Evolutionary conservation across 2,888 invertebrate genomes (phyloP).

Genomic region (Euplexia lucipara): DNA sequence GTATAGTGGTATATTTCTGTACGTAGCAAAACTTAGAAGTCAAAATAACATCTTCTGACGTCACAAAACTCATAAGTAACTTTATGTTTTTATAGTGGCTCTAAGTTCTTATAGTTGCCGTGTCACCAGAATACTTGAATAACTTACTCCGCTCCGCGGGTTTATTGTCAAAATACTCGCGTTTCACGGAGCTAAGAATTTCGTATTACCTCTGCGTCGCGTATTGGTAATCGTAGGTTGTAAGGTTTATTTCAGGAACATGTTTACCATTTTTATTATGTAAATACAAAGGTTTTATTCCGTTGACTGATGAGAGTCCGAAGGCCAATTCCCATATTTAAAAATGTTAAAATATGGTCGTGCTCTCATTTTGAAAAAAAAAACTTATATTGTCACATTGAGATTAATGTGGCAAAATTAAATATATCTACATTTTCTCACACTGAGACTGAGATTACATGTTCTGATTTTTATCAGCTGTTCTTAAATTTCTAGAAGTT

Average conservation of each 20-base stretch:
- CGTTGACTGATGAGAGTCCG: too few relatives aligned
- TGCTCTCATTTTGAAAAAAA: too few relatives aligned
- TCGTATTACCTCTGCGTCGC: conserved; percentile 32
- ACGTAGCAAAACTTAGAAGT: conserved; percentile 33
- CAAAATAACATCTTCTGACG: conserved; percentile 48
- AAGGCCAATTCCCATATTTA: too few relatives aligned
- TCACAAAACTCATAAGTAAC: conserved; percentile 57
- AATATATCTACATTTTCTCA: too few relatives aligned
- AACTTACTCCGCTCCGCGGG: conserved; percentile 31
- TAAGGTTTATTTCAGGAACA: conserved; percentile 14
- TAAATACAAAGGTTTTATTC: not conserved
- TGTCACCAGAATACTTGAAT: conserved; percentile 68
- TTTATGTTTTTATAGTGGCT: conserved; percentile 70
- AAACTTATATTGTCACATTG: too few relatives aligned
- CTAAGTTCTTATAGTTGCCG: conserved; percentile 70
- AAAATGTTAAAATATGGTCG: too few relatives aligned
- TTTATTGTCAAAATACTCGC: conserved; percentile 49
- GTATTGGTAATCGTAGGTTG: conserved; percentile 34
- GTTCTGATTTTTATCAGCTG: too few relatives aligned
- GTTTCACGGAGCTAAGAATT: conserved; percentile 28
- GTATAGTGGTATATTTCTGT: not conserved
- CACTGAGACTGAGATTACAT: too few relatives aligned
- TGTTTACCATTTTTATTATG: conserved; percentile 28
- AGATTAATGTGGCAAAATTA: too few relatives aligned
- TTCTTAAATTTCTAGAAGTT: too few relatives aligned